phyloP scores from a whole-genome alignment of 2,113 vertebrate genomes.

The Leptobrachium ailaonicum region DNA sequence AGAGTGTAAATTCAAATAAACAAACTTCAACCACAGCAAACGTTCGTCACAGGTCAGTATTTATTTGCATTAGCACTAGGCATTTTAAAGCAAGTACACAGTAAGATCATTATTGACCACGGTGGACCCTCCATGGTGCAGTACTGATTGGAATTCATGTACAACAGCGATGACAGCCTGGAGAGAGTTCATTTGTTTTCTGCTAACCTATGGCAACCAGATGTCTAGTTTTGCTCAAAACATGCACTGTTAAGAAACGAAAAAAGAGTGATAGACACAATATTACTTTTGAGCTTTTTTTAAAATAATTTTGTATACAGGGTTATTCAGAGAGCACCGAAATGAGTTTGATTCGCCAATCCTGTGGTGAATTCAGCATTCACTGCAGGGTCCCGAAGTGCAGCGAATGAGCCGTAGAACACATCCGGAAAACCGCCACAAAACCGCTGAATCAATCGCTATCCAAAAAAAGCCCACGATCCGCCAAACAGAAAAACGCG shows the following conservation, averaged over 20 bases:
- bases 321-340: too few relatives aligned
- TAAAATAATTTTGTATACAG: too few relatives aligned
- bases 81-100: constrained; percentile 40
- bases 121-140: constrained; percentile 25
- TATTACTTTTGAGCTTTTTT: too few relatives aligned
- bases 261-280: too few relatives aligned
- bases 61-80: constrained; percentile 39
- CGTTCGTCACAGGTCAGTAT: constrained; percentile 13
- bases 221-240: constrained; percentile 18
- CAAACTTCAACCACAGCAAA: not conserved
- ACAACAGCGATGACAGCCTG: constrained; percentile 34
- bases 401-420: too few relatives aligned
- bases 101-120: constrained; percentile 37
- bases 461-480: too few relatives aligned
- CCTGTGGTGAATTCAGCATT: too few relatives aligned
- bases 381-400: too few relatives aligned
- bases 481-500: too few relatives aligned
- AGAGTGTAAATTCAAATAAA: constrained; percentile 30
- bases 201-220: constrained; percentile 41
- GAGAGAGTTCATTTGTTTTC: constrained; percentile 41
- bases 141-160: constrained; percentile 31
- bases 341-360: too few relatives aligned
- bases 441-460: too few relatives aligned
- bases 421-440: too few relatives aligned
- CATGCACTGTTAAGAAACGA: not conserved